A percentile compares a stretch with the other conserved stretches of the same genome.
Evolutionary conservation across 1,140 invertebrate species (phyloP).

Genomic region (Drosophila parvula): DNA sequence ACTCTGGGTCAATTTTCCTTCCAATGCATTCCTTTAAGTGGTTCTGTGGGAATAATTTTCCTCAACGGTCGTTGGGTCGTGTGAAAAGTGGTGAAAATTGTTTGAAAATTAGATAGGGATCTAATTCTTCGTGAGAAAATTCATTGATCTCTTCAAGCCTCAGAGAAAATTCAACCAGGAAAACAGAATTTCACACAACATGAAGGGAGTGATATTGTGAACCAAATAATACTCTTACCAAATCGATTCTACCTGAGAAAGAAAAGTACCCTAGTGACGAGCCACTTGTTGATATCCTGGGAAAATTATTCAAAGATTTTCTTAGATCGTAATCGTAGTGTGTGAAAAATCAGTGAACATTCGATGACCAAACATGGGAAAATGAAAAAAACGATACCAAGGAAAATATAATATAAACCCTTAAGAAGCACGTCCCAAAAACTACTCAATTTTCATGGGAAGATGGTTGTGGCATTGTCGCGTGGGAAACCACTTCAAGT

Average conservation of each 20-base stretch:
- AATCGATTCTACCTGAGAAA: background rate
- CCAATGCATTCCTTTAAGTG: background rate
- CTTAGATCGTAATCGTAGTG: background rate
- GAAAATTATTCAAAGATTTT: background rate
- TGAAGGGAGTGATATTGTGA: background rate
- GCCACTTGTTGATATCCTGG: conserved; percentile 11
- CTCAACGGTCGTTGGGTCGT: background rate
- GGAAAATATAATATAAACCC: background rate
- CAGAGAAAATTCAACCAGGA: conserved; percentile 12
- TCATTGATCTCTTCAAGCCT: conserved; percentile 4
- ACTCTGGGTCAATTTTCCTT: conserved; percentile 1
- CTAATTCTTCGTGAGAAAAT: background rate
- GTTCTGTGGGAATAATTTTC: conserved; percentile 12
- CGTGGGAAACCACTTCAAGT: conserved; percentile 54
- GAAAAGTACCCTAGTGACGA: background rate
- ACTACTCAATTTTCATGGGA: background rate
- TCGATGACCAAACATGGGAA: too few species aligned
- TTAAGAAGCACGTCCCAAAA: background rate
- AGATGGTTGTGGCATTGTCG: background rate
- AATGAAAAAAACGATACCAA: too few species aligned
- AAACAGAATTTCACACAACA: conserved; percentile 19
- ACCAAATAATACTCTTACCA: background rate
- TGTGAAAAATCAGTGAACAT: conserved; percentile 1
- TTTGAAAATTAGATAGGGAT: conserved; percentile 9
- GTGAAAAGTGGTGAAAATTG: conserved; percentile 14